Conservation (phyloP, 1,140 invertebrate species). For the Drosophila erecta region DNA sequence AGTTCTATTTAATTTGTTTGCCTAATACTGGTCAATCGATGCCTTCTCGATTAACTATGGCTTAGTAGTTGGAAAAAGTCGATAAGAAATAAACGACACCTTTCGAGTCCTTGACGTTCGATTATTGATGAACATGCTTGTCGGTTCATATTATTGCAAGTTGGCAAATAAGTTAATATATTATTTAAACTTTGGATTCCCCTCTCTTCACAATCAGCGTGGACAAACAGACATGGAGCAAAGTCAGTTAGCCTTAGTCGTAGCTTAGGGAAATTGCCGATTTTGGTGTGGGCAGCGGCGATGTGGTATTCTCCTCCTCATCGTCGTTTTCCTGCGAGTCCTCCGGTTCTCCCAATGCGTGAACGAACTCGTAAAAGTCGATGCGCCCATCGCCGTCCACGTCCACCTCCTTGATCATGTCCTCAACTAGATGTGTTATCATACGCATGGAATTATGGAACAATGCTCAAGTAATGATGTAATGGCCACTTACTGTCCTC, state of each 20-base stretch:
- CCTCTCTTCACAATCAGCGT: not conserved
- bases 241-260: constrained; percentile 27
- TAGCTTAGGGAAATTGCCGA: constrained; percentile 71
- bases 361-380: constrained; percentile 95
- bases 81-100: constrained; percentile 6
- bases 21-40: constrained; percentile 26
- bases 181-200: not conserved
- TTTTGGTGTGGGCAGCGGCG: constrained; percentile 81
- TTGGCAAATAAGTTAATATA: not conserved
- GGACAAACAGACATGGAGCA: not conserved
- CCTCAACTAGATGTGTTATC: constrained; percentile 89
- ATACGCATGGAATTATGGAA: not conserved
- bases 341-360: constrained; percentile 92
- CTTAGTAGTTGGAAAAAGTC: constrained; percentile 18
- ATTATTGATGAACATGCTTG: constrained; percentile 23
- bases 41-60: constrained; percentile 12
- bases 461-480: too few relatives aligned
- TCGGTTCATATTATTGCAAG: constrained; percentile 1
- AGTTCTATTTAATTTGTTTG: constrained; percentile 18
- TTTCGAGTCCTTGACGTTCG: constrained; percentile 6
- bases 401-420: constrained; percentile 97
- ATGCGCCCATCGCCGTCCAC: constrained; percentile 95
- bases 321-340: constrained; percentile 92
- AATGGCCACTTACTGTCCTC: constrained; percentile 89
- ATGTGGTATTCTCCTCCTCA: constrained; percentile 87